These are phyloP conservation scores for Pollenia griseotomentosa DNA, from an alignment of 2,888 invertebrate genomes.

Conservation along the genomic window DNA sequence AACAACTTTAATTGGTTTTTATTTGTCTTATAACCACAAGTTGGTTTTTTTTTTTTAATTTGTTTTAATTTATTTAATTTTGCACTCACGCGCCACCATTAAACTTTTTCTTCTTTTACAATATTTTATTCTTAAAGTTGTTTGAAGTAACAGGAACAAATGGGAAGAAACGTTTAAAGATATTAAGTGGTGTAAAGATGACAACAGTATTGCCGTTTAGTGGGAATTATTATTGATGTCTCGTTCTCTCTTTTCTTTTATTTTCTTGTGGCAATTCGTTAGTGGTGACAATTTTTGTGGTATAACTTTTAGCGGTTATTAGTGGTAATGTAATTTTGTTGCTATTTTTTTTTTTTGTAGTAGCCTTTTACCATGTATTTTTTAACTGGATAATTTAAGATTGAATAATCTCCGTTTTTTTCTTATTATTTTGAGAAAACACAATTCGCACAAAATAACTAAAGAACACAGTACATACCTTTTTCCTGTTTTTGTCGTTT, in stretches of 20 bases:
- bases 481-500: background rate
- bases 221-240: background rate
- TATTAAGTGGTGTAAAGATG: background rate
- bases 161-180: background rate
- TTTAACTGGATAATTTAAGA: background rate
- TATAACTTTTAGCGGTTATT: background rate
- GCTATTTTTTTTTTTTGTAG: background rate
- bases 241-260: background rate
- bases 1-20: too few relatives aligned
- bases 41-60: too few relatives aligned
- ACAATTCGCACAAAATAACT: slow-evolving; percentile 11
- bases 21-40: too few relatives aligned
- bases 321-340: background rate
- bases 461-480: background rate
- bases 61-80: too few relatives aligned
- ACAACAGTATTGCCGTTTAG: background rate
- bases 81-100: too few relatives aligned
- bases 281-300: slow-evolving; percentile 16
- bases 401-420: background rate
- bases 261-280: background rate
- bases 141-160: background rate
- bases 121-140: background rate
- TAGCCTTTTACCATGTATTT: background rate
- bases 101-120: background rate
- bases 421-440: background rate